Percentiles rank a stretch among this genome's conserved stretches.
Conservation (phyloP, 2,888 invertebrate genomes). For the Tachina lurida region DNA sequence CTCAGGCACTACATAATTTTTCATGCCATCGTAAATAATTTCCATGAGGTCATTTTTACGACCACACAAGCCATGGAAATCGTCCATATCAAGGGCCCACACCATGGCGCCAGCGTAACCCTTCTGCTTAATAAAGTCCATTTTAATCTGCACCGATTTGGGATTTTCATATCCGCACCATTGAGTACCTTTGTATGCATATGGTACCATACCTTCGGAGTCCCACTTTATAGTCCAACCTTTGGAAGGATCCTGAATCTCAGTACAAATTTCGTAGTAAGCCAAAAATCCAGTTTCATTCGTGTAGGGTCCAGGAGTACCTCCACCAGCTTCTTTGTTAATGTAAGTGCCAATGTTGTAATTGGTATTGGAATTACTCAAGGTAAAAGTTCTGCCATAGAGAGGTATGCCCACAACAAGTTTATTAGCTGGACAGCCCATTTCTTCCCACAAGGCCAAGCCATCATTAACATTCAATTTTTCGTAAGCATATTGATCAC, state of each 20-base stretch:
- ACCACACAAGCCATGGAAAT: conserved; percentile 93
- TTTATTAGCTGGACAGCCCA: conserved; percentile 94
- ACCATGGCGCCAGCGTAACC: conserved; percentile 95
- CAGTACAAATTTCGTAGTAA: conserved; percentile 93
- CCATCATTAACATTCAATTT: conserved; percentile 96
- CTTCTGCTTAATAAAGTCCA: conserved; percentile 93
- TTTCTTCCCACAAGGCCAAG: conserved; percentile 92
- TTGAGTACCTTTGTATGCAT: conserved; percentile 92
- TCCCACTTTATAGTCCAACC: conserved; percentile 95
- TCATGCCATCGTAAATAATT: conserved; percentile 89
- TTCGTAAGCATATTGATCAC: conserved; percentile 95
- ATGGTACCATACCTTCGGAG: conserved; percentile 91
- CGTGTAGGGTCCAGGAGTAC: conserved; percentile 92
- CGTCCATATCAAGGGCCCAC: conserved; percentile 95
- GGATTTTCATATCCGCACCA: conserved; percentile 92
- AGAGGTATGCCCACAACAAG: conserved; percentile 94
- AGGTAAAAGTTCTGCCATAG: conserved; percentile 93
- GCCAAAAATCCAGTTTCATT: conserved; percentile 94
- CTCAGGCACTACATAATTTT: conserved; percentile 87
- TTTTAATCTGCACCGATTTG: conserved; percentile 92
- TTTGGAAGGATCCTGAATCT: conserved; percentile 87
- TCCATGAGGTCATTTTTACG: conserved; percentile 89
- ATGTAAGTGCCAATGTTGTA: conserved; percentile 93
- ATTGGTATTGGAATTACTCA: conserved; percentile 91
- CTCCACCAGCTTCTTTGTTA: conserved; percentile 95